Evolutionary conservation across 2,113 vertebrate species (phyloP).

Genomic region (Saguinus imperator): DNA sequence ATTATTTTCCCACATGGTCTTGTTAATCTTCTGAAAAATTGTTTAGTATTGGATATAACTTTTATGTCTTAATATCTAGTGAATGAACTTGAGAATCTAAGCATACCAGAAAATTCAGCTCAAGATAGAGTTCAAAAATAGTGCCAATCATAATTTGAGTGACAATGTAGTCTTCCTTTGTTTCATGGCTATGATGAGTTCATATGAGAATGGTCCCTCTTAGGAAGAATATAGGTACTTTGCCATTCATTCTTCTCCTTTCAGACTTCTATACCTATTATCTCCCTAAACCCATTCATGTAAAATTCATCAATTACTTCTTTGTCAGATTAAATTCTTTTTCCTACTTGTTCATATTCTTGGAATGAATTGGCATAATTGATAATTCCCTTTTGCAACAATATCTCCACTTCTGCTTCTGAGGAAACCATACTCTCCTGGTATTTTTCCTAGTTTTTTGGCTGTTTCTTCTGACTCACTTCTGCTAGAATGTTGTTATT

Average conservation of each 20-base stretch:
- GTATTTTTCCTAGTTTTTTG: background rate
- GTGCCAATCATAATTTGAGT: background rate
- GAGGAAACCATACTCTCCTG: background rate
- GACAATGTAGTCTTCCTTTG: background rate
- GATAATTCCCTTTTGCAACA: background rate
- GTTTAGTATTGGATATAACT: background rate
- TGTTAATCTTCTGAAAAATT: background rate
- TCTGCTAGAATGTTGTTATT: background rate
- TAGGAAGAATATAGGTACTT: background rate
- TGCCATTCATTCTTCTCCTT: background rate
- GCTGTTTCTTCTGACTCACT: background rate
- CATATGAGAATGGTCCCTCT: background rate
- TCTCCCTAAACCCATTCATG: background rate
- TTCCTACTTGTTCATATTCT: background rate
- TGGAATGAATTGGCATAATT: background rate
- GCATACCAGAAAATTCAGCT: background rate
- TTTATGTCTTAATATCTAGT: background rate
- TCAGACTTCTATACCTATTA: background rate
- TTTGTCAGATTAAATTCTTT: background rate
- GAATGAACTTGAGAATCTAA: background rate
- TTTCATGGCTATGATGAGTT: background rate
- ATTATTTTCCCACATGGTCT: background rate
- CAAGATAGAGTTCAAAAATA: background rate
- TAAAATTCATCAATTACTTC: background rate
- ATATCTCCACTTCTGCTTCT: background rate